Base-by-base conservation (phyloP, 2,113 vertebrate species). In the Vanacampus margaritifer region DNA sequence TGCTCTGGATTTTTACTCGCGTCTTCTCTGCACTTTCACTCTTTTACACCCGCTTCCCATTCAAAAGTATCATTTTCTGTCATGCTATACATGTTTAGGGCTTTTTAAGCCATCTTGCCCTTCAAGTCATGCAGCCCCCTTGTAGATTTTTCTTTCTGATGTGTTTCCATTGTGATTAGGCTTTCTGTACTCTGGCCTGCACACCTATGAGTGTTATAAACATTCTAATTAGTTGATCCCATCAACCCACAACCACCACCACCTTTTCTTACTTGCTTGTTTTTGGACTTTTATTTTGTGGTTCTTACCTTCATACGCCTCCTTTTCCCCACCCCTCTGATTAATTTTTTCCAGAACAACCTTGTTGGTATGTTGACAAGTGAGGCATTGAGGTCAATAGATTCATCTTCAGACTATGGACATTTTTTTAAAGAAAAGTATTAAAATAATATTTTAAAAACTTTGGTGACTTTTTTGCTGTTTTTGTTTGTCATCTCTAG, bases 341-440 rank as follows among this genome's bases (percentile, higher is more conserved):
- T 79, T 81, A 56, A 73, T 68, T 75, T 75, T 79, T 68, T 65
- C 80, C 80, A 82, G 84, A 83, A 84, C 79, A 81, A 79, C 81
- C 80, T 23, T 80, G 80, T 86, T 75, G 79, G 76, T 84, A 80
- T 88, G 84, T 88, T 82, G 80, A 73, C 82, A 82, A 86, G 74
- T 83, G 86, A 86, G 74, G 84, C 84, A 75, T 85, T 81, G 80
- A 87, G 82, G 82, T 86, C 79, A 86, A 84, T 86, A 81, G 83
- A 84, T 86, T 85, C 78, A 84, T 87, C 83, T 89, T 88, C 81
- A 83, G 73, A 84, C 74, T 75, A 86, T 84, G 72, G 87, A 88
- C 75, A 78, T 84, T 85, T 87, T 82, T 79, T 85, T 85, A 84
- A 89, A 86, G 73, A 88, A 89, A 90, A 89, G 76, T 86, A 88